Evolutionary conservation across 2,113 vertebrate genomes (phyloP).

Genomic region (Halcyon malimbica): DNA sequence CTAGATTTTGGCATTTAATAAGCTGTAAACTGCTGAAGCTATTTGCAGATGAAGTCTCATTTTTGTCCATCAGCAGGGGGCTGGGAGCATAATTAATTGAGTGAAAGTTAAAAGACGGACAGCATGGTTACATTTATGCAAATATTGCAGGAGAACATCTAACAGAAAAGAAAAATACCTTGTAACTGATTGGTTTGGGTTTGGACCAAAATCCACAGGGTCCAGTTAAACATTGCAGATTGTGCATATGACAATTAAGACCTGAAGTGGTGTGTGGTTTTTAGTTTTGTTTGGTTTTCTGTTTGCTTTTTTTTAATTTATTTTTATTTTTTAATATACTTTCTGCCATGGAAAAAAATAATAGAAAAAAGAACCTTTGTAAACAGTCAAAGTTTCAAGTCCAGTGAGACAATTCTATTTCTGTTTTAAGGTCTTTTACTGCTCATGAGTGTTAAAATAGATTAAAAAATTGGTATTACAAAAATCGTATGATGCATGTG

Average conservation of each 20-base stretch:
- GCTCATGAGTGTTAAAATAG: constrained; percentile 73
- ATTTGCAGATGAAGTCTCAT: constrained; percentile 85
- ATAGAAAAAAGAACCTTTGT: constrained; percentile 17
- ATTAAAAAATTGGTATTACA: not conserved
- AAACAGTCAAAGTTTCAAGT: constrained; percentile 56
- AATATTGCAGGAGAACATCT: constrained; percentile 77
- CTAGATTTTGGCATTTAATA: constrained; percentile 86
- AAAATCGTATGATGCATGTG: constrained; percentile 36
- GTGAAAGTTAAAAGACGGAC: constrained; percentile 84
- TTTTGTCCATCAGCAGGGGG: constrained; percentile 85
- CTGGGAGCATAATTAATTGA: constrained; percentile 84
- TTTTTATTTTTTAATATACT: not conserved
- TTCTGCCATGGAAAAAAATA: constrained; percentile 45
- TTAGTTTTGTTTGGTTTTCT: not conserved
- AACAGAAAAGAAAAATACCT: constrained; percentile 74
- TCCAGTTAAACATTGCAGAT: constrained; percentile 75
- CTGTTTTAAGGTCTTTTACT: constrained; percentile 51
- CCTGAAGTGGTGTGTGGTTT: not conserved
- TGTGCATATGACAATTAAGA: constrained; percentile 75
- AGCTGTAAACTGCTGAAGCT: constrained; percentile 84
- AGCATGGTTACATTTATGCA: constrained; percentile 83
- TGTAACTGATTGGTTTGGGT: constrained; percentile 75
- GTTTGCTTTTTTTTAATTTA: too few relatives aligned
- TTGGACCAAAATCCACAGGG: constrained; percentile 78
- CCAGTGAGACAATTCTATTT: constrained; percentile 66